Conservation (phyloP, 2,113 vertebrate species). For the Naja naja region DNA sequence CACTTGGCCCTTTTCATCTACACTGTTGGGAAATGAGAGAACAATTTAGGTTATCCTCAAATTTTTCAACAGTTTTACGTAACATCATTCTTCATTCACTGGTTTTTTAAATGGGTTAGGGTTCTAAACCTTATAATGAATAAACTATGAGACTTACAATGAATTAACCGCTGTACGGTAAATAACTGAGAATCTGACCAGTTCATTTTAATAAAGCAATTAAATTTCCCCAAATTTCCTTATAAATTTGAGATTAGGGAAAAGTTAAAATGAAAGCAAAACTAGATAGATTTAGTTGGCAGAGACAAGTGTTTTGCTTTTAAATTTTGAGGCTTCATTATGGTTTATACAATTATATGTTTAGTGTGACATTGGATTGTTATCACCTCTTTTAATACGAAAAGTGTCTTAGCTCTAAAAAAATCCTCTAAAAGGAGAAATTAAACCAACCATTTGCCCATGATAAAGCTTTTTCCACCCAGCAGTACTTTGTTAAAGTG, state of each 20-base stretch:
- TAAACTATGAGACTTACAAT: background rate
- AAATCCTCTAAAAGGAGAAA: background rate
- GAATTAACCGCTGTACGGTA: background rate
- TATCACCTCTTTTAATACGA: background rate
- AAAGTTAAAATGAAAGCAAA: background rate
- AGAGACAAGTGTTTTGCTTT: background rate
- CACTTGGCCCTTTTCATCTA: slow-evolving; percentile 74
- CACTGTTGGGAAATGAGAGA: slow-evolving; percentile 63
- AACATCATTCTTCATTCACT: background rate
- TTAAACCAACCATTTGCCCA: background rate
- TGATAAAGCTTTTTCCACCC: background rate
- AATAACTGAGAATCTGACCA: background rate
- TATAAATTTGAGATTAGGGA: background rate
- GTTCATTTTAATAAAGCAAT: background rate
- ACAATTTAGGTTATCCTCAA: slow-evolving; percentile 1
- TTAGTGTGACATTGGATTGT: background rate
- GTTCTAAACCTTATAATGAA: background rate
- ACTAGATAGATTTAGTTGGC: background rate
- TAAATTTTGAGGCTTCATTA: background rate
- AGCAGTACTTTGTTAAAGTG: background rate
- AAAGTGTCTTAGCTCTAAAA: background rate
- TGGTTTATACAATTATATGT: background rate
- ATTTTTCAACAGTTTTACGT: background rate
- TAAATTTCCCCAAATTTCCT: background rate
- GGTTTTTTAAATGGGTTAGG: background rate